Conservation (phyloP, 1,140 invertebrate species). For the Metopolophium dirhodum region DNA sequence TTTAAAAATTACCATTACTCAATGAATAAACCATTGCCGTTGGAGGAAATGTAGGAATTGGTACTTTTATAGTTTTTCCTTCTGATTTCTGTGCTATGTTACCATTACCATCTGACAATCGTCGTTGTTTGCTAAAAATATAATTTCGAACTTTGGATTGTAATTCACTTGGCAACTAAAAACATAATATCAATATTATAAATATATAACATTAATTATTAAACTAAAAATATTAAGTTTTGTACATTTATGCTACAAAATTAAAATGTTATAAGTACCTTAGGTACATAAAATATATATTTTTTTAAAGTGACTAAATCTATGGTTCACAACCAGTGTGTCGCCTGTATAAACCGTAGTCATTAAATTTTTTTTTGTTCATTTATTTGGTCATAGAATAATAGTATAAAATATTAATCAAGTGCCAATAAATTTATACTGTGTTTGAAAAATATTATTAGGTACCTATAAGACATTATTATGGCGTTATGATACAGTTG, state of each 20-base stretch:
- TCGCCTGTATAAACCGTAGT: no score
- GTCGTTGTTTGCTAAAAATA: conserved; percentile 73
- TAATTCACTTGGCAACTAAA: conserved; percentile 86
- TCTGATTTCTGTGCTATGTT: conserved; percentile 64
- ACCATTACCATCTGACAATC: conserved; percentile 63
- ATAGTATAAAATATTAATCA: no score
- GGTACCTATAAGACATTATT: no score
- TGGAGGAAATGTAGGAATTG: conserved; percentile 84
- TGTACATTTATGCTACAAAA: not conserved
- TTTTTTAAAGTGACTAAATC: no score
- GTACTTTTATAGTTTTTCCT: conserved; percentile 77
- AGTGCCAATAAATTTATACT: no score
- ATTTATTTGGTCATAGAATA: no score
- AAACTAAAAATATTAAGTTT: not conserved
- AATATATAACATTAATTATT: not conserved
- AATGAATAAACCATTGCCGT: conserved; percentile 89
- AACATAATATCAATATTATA: conserved; percentile 58
- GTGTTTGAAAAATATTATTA: no score
- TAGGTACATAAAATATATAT: no score
- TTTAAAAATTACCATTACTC: conserved; percentile 62
- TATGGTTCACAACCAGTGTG: no score
- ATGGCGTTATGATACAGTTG: no score
- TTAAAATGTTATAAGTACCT: not conserved
- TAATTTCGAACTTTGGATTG: conserved; percentile 86
- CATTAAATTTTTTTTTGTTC: no score